Percentiles rank a stretch among this genome's conserved stretches.
Evolutionary conservation across 2,888 invertebrate genomes (phyloP).

Genomic region (Drosophila sordidula): DNA sequence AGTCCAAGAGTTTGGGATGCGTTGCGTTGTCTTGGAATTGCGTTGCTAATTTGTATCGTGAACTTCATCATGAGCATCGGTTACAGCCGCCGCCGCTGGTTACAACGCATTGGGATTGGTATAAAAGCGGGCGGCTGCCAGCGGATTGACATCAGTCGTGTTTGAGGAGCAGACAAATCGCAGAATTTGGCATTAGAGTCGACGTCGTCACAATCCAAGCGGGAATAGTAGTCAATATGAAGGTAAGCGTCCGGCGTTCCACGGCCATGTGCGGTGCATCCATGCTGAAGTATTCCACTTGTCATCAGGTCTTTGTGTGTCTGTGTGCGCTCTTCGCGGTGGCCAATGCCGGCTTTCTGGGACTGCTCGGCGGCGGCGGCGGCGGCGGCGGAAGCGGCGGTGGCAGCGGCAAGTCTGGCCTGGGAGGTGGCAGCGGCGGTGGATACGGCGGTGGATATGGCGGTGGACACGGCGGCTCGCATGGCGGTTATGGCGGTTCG

Average conservation of each 20-base stretch:
- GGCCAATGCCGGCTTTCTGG: slow-evolving; percentile 78
- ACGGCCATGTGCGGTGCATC: slow-evolving; percentile 2
- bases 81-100: slow-evolving; percentile 34
- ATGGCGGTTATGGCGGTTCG: slow-evolving; percentile 27
- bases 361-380: slow-evolving; percentile 60
- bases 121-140: slow-evolving; percentile 65
- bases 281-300: background rate
- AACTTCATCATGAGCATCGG: slow-evolving; percentile 37
- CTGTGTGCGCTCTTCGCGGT: slow-evolving; percentile 72
- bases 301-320: slow-evolving; percentile 72
- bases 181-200: slow-evolving; percentile 45
- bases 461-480: slow-evolving; percentile 32
- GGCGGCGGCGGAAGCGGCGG: slow-evolving; percentile 50
- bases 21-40: slow-evolving; percentile 32
- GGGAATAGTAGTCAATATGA: slow-evolving; percentile 67
- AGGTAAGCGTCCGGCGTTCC: slow-evolving; percentile 52
- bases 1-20: slow-evolving; percentile 27
- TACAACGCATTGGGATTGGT: slow-evolving; percentile 45
- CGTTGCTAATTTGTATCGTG: slow-evolving; percentile 53
- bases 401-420: slow-evolving; percentile 42
- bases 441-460: slow-evolving; percentile 35
- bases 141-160: slow-evolving; percentile 68
- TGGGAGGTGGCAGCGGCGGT: slow-evolving; percentile 54
- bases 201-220: slow-evolving; percentile 31
- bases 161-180: slow-evolving; percentile 36